Conservation (phyloP, 2,113 vertebrate species). For the Zapornia atra region DNA sequence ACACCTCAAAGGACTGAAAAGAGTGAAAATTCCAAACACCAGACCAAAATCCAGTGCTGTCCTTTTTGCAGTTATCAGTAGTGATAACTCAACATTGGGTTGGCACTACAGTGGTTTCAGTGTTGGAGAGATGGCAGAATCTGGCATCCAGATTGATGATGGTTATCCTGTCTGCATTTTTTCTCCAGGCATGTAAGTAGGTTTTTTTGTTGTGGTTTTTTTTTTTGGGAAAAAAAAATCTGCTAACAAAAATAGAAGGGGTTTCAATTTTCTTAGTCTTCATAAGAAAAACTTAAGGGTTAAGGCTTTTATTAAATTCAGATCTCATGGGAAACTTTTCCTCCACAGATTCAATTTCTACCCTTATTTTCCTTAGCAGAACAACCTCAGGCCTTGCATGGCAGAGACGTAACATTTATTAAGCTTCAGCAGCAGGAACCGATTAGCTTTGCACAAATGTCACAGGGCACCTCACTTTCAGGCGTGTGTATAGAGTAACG, state of each 20-base stretch:
- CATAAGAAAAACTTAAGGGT: background rate
- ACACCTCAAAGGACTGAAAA: background rate
- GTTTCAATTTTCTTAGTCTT: background rate
- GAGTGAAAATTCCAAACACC: background rate
- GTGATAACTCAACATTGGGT: background rate
- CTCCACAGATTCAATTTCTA: background rate
- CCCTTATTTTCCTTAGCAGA: background rate
- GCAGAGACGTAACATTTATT: background rate
- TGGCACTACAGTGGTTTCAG: background rate
- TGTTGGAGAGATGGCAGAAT: background rate
- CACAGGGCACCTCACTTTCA: background rate
- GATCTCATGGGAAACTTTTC: background rate
- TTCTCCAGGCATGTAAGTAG: background rate
- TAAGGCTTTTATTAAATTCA: background rate
- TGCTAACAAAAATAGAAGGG: background rate
- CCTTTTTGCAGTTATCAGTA: background rate
- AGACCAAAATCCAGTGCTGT: background rate
- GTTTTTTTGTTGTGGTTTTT: fast-evolving
- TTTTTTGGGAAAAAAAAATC: background rate
- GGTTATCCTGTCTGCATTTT: background rate
- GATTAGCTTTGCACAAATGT: slow-evolving; percentile 1
- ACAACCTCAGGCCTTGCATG: background rate
- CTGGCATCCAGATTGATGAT: background rate
- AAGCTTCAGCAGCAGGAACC: background rate
- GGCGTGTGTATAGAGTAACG: background rate